Percentiles rank a stretch among this genome's conserved stretches.
These are phyloP conservation scores for Salpingus planirostris DNA, from an alignment of 2,888 invertebrate genomes.

Conservation along the genomic window DNA sequence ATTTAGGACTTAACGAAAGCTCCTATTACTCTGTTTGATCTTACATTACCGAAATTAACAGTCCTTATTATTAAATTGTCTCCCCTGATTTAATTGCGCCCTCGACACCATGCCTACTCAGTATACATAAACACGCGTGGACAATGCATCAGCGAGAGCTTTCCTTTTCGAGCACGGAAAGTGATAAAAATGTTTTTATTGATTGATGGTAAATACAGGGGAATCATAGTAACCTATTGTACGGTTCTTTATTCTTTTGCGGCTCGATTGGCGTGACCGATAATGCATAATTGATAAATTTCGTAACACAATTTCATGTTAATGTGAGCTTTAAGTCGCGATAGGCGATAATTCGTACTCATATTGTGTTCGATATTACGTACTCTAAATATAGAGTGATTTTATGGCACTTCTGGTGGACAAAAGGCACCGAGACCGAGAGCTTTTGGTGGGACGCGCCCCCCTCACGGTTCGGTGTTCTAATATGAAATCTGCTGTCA, in stretches of 20 bases:
- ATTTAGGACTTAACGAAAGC: conserved; percentile 11
- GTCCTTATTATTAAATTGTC: no score
- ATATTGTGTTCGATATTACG: no score
- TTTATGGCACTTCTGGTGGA: no score
- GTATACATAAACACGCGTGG: no score
- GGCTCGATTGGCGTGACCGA: conserved; percentile 29
- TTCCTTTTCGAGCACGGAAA: no score
- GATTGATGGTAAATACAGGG: background rate
- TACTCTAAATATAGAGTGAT: no score
- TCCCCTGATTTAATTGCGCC: no score
- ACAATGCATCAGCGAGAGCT: no score
- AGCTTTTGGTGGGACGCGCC: no score
- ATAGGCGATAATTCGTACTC: background rate
- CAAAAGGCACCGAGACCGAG: no score
- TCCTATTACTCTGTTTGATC: conserved; percentile 13
- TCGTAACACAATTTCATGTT: conserved; percentile 26
- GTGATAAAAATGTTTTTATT: conserved; percentile 4
- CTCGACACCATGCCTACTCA: no score
- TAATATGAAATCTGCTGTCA: conserved; percentile 34
- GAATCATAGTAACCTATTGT: conserved; percentile 15
- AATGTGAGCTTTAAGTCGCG: no score
- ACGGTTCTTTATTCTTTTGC: conserved; percentile 18
- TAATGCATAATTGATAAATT: conserved; percentile 27
- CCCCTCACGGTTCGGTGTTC: conserved; percentile 11
- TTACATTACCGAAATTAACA: conserved; percentile 10